phyloP scores from a whole-genome alignment of 2,113 vertebrate genomes.

The Stegostoma tigrinum region DNA sequence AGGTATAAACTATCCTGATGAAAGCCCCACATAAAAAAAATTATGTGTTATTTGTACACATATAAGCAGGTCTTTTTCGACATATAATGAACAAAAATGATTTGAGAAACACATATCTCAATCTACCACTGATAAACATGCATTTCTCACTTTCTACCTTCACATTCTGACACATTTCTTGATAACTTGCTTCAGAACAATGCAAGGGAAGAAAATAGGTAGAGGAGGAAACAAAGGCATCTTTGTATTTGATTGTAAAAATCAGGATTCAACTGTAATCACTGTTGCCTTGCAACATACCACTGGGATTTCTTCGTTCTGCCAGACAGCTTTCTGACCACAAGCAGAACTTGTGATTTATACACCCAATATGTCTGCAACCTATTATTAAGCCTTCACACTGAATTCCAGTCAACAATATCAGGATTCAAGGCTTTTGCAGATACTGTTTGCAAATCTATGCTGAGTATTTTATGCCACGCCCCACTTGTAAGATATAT shows the following conservation, averaged over 20 bases:
- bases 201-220: not conserved
- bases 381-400: not conserved
- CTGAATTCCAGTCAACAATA: not conserved
- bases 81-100: not conserved
- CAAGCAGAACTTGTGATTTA: constrained; percentile 13
- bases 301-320: constrained; percentile 4
- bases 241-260: constrained; percentile 22
- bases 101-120: not conserved
- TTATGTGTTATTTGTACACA: not conserved
- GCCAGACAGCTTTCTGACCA: not conserved
- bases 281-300: constrained; percentile 17
- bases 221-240: not conserved
- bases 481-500: not conserved
- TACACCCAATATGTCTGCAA: not conserved
- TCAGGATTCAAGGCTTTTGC: not conserved
- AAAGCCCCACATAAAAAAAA: not conserved
- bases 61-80: not conserved
- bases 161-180: not conserved
- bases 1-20: not conserved
- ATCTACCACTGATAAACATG: not conserved
- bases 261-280: not conserved
- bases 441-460: not conserved
- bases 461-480: not conserved
- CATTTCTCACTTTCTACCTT: not conserved
- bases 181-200: not conserved